Percentiles rank a stretch among this genome's conserved stretches.
These are phyloP conservation scores for Cantharis nigra DNA, from an alignment of 2,888 invertebrate genomes.

Conservation along the genomic window DNA sequence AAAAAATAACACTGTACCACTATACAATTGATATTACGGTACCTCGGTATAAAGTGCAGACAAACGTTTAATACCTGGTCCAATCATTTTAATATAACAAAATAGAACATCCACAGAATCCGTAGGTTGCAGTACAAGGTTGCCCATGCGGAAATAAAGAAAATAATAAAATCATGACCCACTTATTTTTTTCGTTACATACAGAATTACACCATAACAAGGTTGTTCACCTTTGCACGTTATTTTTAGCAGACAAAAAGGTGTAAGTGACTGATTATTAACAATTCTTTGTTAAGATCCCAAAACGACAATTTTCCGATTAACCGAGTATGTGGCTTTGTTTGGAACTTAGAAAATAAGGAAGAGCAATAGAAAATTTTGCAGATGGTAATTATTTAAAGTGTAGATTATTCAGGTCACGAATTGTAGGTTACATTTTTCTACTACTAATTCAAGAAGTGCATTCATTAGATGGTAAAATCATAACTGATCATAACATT, in stretches of 20 bases:
- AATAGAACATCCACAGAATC: slow-evolving; percentile 28
- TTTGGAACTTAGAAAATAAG: neutral
- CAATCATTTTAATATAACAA: slow-evolving; percentile 23
- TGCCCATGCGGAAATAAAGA: slow-evolving; percentile 40
- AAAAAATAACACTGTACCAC: slow-evolving; percentile 31
- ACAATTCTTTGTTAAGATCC: neutral
- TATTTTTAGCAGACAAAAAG: slow-evolving; percentile 14
- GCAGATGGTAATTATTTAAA: neutral
- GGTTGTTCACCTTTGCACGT: slow-evolving; percentile 21
- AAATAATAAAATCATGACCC: slow-evolving; percentile 37
- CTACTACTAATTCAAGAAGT: neutral
- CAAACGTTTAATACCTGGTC: slow-evolving; percentile 29
- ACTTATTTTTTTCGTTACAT: slow-evolving; percentile 31
- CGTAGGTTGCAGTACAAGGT: slow-evolving; percentile 34
- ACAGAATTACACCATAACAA: slow-evolving; percentile 22
- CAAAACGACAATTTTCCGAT: neutral
- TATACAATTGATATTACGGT: slow-evolving; percentile 37
- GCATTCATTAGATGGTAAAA: neutral
- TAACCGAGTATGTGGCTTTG: neutral
- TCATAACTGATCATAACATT: neutral
- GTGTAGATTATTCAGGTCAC: neutral
- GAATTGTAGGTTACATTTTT: neutral
- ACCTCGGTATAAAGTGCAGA: slow-evolving; percentile 26
- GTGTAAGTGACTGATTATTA: neutral
- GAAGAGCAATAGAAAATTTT: neutral